Evolutionary conservation across 2,888 invertebrate species (phyloP).

Genomic region (Tubulanus polymorphus): DNA sequence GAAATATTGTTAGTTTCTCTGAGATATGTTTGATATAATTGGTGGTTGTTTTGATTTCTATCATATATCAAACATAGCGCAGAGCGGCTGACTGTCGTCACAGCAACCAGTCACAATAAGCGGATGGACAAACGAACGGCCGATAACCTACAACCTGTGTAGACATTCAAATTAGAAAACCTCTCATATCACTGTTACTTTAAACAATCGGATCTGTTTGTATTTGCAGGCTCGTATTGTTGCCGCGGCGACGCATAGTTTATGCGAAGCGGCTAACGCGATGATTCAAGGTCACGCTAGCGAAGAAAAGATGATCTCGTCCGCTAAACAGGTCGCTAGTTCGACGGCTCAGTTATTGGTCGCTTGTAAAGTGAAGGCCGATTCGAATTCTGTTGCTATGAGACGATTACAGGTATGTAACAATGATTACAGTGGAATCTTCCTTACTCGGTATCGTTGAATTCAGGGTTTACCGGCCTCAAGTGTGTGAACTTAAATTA

Average conservation of each 20-base stretch:
- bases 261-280: conserved; percentile 97
- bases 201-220: not conserved
- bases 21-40: conserved; percentile 99
- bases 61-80: conserved; percentile 99
- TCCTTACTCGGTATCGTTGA: no score
- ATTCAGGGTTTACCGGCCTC: no score
- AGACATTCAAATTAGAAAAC: no score
- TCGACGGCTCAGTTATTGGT: conserved; percentile 96
- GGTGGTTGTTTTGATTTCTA: conserved; percentile 82
- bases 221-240: conserved; percentile 72
- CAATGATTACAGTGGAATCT: conserved; percentile 23
- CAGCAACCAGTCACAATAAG: no score
- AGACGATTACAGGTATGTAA: conserved; percentile 67
- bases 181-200: no score
- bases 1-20: conserved; percentile 56
- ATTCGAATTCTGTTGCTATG: conserved; percentile 90
- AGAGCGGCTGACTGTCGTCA: no score
- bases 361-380: conserved; percentile 98
- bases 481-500: no score
- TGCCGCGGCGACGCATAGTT: conserved; percentile 93
- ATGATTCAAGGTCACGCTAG: conserved; percentile 69
- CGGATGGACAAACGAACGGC: no score
- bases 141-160: no score
- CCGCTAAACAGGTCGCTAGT: conserved; percentile 85
- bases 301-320: conserved; percentile 93